Evolutionary conservation across 2,113 vertebrate genomes (phyloP).

Genomic region (Azemiops feae): DNA sequence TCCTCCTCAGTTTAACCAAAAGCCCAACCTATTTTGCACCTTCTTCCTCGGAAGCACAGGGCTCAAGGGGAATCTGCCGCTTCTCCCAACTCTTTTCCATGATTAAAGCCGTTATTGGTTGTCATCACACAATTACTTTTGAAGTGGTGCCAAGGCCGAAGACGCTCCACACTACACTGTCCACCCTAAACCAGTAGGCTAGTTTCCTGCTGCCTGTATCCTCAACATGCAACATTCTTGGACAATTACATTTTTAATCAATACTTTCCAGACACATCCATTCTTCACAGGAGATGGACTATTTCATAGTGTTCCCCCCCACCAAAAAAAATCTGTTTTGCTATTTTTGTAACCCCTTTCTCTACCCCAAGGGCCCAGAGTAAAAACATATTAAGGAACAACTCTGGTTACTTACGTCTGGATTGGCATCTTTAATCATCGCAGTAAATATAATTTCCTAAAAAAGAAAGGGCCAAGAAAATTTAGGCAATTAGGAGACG

Average conservation of each 20-base stretch:
- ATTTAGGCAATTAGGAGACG: neutral
- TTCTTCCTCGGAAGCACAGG: neutral
- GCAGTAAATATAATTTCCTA: slow-evolving; percentile 76
- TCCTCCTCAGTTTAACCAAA: too few relatives aligned
- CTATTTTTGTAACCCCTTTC: neutral
- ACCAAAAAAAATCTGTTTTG: neutral
- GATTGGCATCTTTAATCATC: slow-evolving; percentile 70
- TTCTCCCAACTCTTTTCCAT: neutral
- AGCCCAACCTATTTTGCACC: neutral
- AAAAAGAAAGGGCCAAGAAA: slow-evolving; percentile 31
- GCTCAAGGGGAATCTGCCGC: neutral
- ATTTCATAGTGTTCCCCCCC: neutral
- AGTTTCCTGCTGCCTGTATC: neutral
- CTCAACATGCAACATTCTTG: neutral
- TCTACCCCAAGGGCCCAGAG: neutral
- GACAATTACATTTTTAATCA: neutral
- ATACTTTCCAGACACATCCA: neutral
- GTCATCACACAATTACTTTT: neutral
- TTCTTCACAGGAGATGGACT: neutral
- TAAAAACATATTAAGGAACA: neutral
- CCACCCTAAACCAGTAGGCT: neutral
- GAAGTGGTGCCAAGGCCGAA: neutral
- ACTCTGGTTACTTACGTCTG: slow-evolving; percentile 64
- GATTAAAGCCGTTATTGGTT: neutral
- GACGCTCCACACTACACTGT: neutral